A percentile compares a stretch with the other conserved stretches of the same genome.
phyloP scores from a whole-genome alignment of 2,888 invertebrate genomes.

The Lomographa bimaculata region DNA sequence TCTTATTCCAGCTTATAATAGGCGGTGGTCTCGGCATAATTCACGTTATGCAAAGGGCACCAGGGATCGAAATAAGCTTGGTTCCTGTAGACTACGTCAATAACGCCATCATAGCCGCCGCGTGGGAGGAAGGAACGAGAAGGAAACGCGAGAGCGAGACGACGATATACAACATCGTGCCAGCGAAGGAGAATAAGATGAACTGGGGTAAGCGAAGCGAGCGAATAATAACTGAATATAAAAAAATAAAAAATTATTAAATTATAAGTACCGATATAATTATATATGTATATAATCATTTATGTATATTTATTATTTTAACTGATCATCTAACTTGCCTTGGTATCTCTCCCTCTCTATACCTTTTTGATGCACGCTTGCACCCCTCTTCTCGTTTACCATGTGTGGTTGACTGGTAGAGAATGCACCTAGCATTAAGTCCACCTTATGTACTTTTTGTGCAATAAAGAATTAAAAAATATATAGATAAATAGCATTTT shows the following conservation, averaged over 20 bases:
- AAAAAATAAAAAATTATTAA: not conserved
- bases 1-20: constrained; percentile 24
- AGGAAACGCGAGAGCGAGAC: constrained; percentile 1
- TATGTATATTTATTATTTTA: not conserved
- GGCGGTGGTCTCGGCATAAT: constrained; percentile 26
- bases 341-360: no score
- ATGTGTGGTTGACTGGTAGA: no score
- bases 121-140: constrained; percentile 28
- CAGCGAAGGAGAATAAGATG: constrained; percentile 16
- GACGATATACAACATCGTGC: constrained; percentile 26
- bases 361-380: no score
- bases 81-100: constrained; percentile 41
- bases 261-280: no score
- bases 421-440: no score
- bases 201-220: constrained; percentile 16
- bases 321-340: no score
- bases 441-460: no score
- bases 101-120: constrained; percentile 36
- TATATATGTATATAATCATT: no score
- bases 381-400: no score
- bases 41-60: constrained; percentile 20
- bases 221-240: no score
- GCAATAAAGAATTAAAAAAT: no score
- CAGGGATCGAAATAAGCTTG: constrained; percentile 11
- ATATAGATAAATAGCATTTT: no score